Conservation (phyloP, 2,797 vertebrate genomes). For the Synanceia verrucosa region DNA sequence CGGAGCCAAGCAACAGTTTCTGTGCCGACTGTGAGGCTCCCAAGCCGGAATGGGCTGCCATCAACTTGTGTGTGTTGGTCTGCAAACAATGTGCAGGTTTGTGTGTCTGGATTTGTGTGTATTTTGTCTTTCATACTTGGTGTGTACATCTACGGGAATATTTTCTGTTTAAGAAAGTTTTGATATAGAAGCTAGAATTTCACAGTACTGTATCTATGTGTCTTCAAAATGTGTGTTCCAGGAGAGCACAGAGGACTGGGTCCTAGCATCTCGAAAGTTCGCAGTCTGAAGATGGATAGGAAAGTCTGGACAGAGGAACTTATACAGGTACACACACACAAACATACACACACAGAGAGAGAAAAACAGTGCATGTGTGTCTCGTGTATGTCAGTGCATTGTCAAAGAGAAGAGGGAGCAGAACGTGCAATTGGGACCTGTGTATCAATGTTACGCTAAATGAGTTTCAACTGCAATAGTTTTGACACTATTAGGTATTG, state of each 20-base stretch:
- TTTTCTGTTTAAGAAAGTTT: neutral
- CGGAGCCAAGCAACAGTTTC: conserved; percentile 82
- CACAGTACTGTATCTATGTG: neutral
- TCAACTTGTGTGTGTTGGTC: conserved; percentile 95
- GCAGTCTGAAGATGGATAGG: conserved; percentile 97
- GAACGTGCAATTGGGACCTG: too few species aligned
- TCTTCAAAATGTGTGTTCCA: conserved; percentile 56
- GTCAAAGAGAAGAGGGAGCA: too few species aligned
- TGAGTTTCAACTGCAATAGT: too few species aligned
- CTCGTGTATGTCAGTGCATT: too few species aligned
- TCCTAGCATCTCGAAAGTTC: conserved; percentile 90
- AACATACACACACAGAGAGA: too few species aligned
- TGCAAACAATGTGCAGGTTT: conserved; percentile 94
- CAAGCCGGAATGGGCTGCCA: conserved; percentile 93
- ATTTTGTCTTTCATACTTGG: conserved; percentile 69
- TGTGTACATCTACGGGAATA: conserved; percentile 83
- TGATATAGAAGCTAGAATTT: neutral
- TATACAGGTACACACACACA: conserved; percentile 84
- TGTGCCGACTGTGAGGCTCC: conserved; percentile 89
- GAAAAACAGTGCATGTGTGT: too few species aligned
- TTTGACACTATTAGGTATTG: too few species aligned
- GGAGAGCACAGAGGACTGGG: conserved; percentile 93
- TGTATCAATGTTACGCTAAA: too few species aligned
- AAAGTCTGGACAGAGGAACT: conserved; percentile 96
- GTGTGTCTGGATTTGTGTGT: conserved; percentile 4